Evolutionary conservation across 2,888 invertebrate genomes (phyloP).

Genomic region (Tetragonisca angustula): DNA sequence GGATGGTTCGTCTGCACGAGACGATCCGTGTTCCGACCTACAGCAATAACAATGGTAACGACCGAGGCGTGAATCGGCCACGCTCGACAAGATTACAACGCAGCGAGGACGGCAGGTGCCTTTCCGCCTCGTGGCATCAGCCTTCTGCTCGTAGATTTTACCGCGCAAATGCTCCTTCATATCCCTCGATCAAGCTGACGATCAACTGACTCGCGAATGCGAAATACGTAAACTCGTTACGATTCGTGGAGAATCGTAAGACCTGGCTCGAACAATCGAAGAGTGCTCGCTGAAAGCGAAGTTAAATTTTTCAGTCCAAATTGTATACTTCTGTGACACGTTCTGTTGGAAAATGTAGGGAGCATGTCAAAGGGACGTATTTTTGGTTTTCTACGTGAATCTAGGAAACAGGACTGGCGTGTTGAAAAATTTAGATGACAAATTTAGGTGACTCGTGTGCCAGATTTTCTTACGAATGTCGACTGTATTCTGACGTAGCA

Average conservation of each 20-base stretch:
- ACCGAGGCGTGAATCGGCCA: constrained; percentile 56
- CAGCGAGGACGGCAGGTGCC: constrained; percentile 50
- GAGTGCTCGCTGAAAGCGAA: too few species aligned
- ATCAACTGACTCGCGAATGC: not conserved
- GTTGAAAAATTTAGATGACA: too few species aligned
- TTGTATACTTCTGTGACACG: too few species aligned
- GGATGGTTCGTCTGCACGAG: constrained; percentile 2
- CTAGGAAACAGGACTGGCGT: too few species aligned
- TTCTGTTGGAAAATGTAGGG: too few species aligned
- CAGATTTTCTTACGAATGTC: too few species aligned
- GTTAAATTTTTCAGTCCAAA: too few species aligned
- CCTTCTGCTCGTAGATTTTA: constrained; percentile 13
- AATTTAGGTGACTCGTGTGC: too few species aligned
- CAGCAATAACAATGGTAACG: constrained; percentile 63
- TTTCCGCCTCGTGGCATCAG: constrained; percentile 18
- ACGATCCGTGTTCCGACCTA: constrained; percentile 56
- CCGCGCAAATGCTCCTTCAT: constrained; percentile 2
- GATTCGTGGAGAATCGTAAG: not conserved
- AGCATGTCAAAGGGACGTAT: too few species aligned
- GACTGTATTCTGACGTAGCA: too few species aligned
- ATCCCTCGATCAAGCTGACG: not conserved
- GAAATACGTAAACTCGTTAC: not conserved
- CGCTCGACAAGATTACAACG: constrained; percentile 54
- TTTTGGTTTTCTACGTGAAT: too few species aligned
- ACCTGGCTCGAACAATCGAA: too few species aligned